phyloP scores from a whole-genome alignment of 2,113 vertebrate genomes.

The Columba janthina region DNA sequence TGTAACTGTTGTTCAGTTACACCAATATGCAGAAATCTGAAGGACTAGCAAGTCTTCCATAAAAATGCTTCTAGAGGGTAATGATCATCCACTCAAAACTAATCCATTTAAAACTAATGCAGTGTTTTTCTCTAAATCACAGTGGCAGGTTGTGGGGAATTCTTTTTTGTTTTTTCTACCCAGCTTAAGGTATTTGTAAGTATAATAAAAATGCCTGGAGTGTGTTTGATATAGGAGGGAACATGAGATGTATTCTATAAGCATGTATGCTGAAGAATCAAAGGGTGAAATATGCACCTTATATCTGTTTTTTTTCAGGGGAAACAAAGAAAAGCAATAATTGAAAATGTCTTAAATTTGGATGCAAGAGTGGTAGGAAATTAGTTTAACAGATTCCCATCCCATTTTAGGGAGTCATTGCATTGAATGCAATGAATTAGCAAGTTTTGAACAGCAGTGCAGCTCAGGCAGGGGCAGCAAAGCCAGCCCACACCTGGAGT shows the following conservation, averaged over 20 bases:
- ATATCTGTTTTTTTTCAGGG: neutral
- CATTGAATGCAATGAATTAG: neutral
- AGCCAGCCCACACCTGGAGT: neutral
- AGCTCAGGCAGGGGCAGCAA: neutral
- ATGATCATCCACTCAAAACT: neutral
- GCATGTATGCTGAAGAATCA: neutral
- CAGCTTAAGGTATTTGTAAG: neutral
- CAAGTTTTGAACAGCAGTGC: neutral
- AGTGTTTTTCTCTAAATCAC: neutral
- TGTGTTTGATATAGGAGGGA: neutral
- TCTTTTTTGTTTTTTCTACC: neutral
- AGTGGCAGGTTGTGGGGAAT: neutral
- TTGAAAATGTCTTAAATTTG: neutral
- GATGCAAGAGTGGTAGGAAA: neutral
- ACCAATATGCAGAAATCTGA: neutral
- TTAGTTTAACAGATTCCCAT: constrained; percentile 16
- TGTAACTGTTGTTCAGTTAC: neutral
- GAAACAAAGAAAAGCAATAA: neutral
- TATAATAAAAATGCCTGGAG: neutral
- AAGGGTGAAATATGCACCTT: neutral
- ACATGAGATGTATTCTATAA: neutral
- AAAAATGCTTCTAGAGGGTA: neutral
- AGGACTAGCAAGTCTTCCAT: neutral
- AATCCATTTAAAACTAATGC: neutral
- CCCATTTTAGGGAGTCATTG: neutral